A percentile compares a stretch with the other conserved stretches of the same genome.
Conservation (phyloP, 2,797 vertebrate species). For the Clarias fuscus region DNA sequence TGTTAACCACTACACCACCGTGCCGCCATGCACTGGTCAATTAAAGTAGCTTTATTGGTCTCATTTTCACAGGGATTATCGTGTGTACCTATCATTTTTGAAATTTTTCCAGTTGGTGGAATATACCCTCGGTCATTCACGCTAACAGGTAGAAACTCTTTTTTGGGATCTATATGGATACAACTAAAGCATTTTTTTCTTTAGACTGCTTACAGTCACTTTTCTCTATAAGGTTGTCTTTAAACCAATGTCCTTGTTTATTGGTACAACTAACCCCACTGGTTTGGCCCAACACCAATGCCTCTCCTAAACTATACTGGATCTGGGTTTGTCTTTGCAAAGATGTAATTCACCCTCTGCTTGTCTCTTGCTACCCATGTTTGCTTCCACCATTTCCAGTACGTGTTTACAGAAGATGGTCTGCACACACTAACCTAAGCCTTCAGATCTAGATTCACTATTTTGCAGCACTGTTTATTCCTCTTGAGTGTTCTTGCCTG, state of each 20-base stretch:
- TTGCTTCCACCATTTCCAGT: conserved; percentile 5
- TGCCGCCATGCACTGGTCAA: too few relatives aligned
- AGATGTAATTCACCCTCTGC: neutral
- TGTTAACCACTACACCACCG: too few relatives aligned
- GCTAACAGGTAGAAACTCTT: neutral
- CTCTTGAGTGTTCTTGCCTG: neutral
- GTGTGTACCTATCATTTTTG: neutral
- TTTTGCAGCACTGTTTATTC: neutral
- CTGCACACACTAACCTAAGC: neutral
- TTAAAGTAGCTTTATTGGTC: too few relatives aligned
- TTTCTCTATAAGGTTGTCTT: neutral
- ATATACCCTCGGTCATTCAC: neutral
- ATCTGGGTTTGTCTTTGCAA: neutral
- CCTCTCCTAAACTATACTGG: neutral
- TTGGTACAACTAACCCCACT: neutral
- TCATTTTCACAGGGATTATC: neutral
- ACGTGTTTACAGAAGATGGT: neutral
- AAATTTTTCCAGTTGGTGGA: neutral
- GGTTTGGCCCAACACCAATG: neutral
- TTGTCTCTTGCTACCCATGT: neutral
- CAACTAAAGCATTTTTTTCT: neutral
- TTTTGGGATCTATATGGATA: conserved; percentile 3
- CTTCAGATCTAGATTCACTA: neutral
- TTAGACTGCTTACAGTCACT: neutral
- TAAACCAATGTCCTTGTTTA: neutral